phyloP scores from a whole-genome alignment of 2,113 vertebrate species.

The Cottus gobio region DNA sequence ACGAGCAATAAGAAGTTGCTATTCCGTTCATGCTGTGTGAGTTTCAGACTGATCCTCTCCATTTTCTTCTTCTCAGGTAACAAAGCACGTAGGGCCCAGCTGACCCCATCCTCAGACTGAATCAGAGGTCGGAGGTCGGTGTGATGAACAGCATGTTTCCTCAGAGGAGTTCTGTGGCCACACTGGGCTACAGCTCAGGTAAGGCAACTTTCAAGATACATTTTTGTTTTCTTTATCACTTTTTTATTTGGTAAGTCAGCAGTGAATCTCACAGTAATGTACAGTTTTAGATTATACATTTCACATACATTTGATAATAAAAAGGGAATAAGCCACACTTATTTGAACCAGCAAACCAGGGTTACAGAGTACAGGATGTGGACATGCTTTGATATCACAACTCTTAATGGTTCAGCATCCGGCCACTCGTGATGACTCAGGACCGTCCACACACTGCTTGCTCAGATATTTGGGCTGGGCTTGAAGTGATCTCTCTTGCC shows the following conservation, averaged over 20 bases:
- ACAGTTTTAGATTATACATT: background rate
- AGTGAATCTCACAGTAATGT: background rate
- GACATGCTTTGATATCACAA: slow-evolving; percentile 1
- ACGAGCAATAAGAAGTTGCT: background rate
- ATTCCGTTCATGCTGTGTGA: background rate
- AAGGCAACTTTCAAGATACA: slow-evolving; percentile 9
- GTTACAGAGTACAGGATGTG: background rate
- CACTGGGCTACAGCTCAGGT: slow-evolving; percentile 78
- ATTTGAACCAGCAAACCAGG: background rate
- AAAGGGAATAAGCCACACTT: background rate
- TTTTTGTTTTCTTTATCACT: background rate
- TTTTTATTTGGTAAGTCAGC: background rate
- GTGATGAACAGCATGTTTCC: slow-evolving; percentile 83
- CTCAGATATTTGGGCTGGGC: slow-evolving; percentile 24
- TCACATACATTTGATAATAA: background rate
- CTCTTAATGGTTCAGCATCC: slow-evolving; percentile 3
- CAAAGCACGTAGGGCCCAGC: slow-evolving; percentile 15
- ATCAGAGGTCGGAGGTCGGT: slow-evolving; percentile 47
- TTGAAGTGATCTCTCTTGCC: slow-evolving; percentile 35
- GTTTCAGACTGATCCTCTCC: background rate
- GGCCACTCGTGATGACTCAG: slow-evolving; percentile 30
- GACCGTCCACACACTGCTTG: background rate
- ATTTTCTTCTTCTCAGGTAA: slow-evolving; percentile 13
- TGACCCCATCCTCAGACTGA: slow-evolving; percentile 36
- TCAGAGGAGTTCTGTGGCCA: slow-evolving; percentile 73